Evolutionary conservation across 1,140 invertebrate genomes (phyloP).

Genomic region (Drosophila chauvacae): DNA sequence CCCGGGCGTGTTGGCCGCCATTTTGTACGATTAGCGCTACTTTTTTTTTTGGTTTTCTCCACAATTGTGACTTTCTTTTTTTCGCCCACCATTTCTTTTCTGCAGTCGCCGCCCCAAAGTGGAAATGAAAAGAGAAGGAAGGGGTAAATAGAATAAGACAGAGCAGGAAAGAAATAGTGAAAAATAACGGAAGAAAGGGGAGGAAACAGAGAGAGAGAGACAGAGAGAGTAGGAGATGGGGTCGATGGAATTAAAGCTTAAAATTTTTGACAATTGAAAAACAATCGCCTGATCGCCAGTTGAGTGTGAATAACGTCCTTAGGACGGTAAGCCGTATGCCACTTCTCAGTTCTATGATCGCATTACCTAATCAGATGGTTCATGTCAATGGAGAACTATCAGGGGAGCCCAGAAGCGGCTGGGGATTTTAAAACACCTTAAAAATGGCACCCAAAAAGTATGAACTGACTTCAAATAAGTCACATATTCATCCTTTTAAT

Average conservation of each 20-base stretch:
- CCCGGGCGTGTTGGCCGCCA: constrained; percentile 58
- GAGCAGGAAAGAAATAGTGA: not conserved
- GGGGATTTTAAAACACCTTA: not conserved
- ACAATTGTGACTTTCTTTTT: constrained; percentile 13
- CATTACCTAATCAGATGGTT: constrained; percentile 7
- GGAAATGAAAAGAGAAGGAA: constrained; percentile 1
- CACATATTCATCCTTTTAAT: not conserved
- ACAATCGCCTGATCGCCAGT: constrained; percentile 32
- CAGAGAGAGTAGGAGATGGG: not conserved
- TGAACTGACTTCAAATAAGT: too few species aligned
- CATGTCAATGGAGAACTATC: constrained; percentile 1
- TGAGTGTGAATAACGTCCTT: constrained; percentile 16
- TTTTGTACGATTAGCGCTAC: constrained; percentile 75
- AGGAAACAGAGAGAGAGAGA: not conserved
- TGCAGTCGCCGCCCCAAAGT: constrained; percentile 35
- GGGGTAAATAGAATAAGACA: constrained; percentile 9
- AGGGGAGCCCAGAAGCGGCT: not conserved
- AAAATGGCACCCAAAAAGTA: not conserved
- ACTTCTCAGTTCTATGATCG: constrained; percentile 1
- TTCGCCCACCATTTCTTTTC: constrained; percentile 24
- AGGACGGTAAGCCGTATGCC: not conserved
- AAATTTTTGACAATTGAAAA: constrained; percentile 55
- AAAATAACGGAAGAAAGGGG: not conserved
- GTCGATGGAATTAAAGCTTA: constrained; percentile 42
- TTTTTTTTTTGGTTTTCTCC: constrained; percentile 36